Base-by-base conservation (phyloP, 2,888 invertebrate species). In the Sarcophaga rosellei region DNA sequence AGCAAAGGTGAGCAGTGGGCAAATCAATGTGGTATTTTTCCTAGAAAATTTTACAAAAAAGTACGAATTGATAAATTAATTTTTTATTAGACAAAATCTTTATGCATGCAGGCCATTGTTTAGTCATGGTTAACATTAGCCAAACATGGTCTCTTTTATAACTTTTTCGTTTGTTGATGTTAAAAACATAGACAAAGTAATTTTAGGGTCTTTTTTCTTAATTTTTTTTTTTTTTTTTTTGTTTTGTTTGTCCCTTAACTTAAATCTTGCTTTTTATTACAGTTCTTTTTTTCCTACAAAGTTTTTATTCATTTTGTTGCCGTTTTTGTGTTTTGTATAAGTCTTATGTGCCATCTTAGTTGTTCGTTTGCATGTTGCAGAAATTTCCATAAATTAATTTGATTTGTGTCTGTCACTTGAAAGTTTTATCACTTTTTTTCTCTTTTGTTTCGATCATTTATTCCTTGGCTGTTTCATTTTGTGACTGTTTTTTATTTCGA, bases 371-470 rank as follows among this genome's bases (percentile, higher is more conserved):
- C 86, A 81, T 84, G 84, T 78, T 86, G 81, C 70, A 66, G 62
- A 81, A 86, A 86, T 84, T 86, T 86, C 81, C 84, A 86, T 86
- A 86, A 86, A 86, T 86, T 86, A 86, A 86, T 86, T 86, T 86
- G 86, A 86, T 86, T 86, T 86, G 86, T 86, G 86, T 86, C 86
- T 86, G 78, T 86, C 84, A 84, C 86, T 86, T 81, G 78, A 78
- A 81, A 84, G 81, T 86, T 86, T 81, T 86, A 84, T 86, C 86
- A 75, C 78, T 75, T 81, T 81, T 70, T 35, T 81, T 81, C 66
- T 12, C 68, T 25, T 12, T n/a, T 61, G 72, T 57, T 4, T n/a
- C 20, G 4, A 23, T 61, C 44, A 17, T 61, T n/a, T 65, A 47
- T 62, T 53, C 63, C 17, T 73, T 62, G n/a, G 17, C 12, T 17